Evolutionary conservation across 2,113 vertebrate genomes (phyloP).

Genomic region (human (Homo sapiens)): GRCh38 chrX:129619501-129620000

Average conservation of each 20-base stretch:
- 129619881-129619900: not conserved
- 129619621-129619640: not conserved
- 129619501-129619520: not conserved
- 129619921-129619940: not conserved
- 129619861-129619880: slow-evolving; percentile 6
- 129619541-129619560: not conserved
- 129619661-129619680: not conserved
- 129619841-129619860: not conserved
- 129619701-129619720: slow-evolving; percentile 18
- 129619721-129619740: not conserved
- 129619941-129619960: not conserved
- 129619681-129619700: not conserved
- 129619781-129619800: not conserved
- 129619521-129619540: not conserved
- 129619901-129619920: not conserved
- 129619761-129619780: not conserved
- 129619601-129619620: not conserved
- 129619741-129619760: not conserved
- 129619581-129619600: not conserved
- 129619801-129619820: not conserved
- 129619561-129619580: not conserved
- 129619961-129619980: not conserved
- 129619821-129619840: not conserved
- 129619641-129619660: not conserved
- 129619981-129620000: not conserved